These are phyloP conservation scores for Papilio elwesi DNA, from an alignment of 2,888 invertebrate species.

Conservation along the genomic window DNA sequence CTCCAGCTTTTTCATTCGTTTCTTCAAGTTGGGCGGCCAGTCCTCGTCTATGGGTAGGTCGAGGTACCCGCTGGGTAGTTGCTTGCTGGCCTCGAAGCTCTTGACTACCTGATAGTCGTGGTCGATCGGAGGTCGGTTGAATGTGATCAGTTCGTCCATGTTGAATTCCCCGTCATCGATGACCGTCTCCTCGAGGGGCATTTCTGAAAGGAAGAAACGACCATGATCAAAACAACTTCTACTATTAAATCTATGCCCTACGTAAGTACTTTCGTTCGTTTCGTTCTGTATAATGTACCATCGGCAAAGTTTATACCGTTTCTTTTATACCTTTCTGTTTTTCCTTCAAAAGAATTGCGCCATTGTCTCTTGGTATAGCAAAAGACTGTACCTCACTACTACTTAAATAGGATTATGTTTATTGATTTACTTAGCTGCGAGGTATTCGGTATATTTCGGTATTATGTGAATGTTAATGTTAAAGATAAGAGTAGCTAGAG, in stretches of 20 bases:
- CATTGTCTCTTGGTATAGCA: no score
- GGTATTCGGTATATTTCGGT: no score
- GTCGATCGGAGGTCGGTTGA: conserved; percentile 78
- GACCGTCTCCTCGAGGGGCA: conserved; percentile 75
- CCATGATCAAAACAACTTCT: neutral
- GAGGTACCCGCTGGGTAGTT: conserved; percentile 74
- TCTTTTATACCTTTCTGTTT: no score
- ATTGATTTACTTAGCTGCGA: conserved; percentile 1
- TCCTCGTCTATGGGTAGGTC: conserved; percentile 85
- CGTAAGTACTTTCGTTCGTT: no score
- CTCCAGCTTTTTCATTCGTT: conserved; percentile 75
- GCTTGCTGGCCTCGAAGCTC: conserved; percentile 57
- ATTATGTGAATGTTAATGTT: no score
- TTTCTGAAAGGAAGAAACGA: conserved; percentile 60
- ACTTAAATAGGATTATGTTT: neutral
- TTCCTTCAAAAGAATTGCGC: no score
- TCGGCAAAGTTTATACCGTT: no score
- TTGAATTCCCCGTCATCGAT: conserved; percentile 85
- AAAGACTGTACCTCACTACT: neutral
- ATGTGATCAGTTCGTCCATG: conserved; percentile 86
- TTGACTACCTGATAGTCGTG: conserved; percentile 80
- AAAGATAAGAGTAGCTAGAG: no score
- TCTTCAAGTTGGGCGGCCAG: conserved; percentile 83
- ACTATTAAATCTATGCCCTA: no score
- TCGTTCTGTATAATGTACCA: no score